Conservation (phyloP, 2,888 invertebrate species). For the Timema podura region DNA sequence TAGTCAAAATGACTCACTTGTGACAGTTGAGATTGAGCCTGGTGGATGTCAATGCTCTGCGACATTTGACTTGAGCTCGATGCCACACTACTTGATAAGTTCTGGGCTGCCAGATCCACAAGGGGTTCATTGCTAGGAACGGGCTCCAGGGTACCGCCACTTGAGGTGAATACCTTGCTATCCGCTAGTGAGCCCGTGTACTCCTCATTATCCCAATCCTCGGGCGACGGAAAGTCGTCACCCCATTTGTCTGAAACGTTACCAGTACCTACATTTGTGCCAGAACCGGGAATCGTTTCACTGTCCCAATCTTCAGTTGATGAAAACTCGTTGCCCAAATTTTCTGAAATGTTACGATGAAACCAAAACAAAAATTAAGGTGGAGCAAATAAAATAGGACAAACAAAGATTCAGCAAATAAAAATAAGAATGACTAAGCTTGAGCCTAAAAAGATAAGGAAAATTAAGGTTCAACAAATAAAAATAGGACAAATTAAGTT, state of each 20-base stretch:
- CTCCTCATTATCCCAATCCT: constrained; percentile 89
- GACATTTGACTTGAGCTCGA: constrained; percentile 31
- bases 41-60: constrained; percentile 30
- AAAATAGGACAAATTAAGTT: no score
- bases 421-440: no score
- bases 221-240: constrained; percentile 55
- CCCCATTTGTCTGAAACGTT: constrained; percentile 43
- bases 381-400: no score
- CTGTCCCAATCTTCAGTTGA: constrained; percentile 8
- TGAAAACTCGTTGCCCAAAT: constrained; percentile 1
- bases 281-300: constrained; percentile 4
- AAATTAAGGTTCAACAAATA: no score
- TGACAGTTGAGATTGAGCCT: constrained; percentile 25
- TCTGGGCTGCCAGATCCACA: constrained; percentile 29
- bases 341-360: constrained; percentile 4
- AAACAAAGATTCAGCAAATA: neutral
- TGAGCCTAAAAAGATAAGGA: no score
- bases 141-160: constrained; percentile 44
- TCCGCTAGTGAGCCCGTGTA: constrained; percentile 93
- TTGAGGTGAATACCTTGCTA: constrained; percentile 86
- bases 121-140: constrained; percentile 27
- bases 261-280: constrained; percentile 8
- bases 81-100: constrained; percentile 32
- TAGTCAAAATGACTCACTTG: constrained; percentile 24
- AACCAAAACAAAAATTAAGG: no score